phyloP scores from a whole-genome alignment of 2,797 vertebrate species.

The Balearica regulorum region DNA sequence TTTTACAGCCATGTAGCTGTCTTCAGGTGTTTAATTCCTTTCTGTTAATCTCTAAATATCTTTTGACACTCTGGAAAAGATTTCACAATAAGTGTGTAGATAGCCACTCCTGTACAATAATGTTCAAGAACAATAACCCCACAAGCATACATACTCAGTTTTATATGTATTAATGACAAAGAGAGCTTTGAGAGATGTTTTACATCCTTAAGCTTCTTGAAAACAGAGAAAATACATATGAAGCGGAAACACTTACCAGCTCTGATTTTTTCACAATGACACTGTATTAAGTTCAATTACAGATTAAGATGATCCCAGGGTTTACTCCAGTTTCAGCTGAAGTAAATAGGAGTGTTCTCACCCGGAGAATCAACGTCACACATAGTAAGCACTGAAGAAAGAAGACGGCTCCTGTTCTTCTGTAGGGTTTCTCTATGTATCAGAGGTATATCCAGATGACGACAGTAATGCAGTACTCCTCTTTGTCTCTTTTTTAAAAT shows the following conservation, averaged over 20 bases:
- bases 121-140: not conserved
- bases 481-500: not conserved
- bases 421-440: not conserved
- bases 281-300: not conserved
- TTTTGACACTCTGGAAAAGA: not conserved
- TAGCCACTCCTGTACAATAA: not conserved
- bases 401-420: not conserved
- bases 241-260: not conserved
- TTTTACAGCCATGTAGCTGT: not conserved
- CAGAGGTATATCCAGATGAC: not conserved
- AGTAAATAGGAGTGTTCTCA: not conserved
- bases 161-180: not conserved
- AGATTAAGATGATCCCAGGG: not conserved
- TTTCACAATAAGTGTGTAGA: not conserved
- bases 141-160: not conserved
- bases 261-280: not conserved
- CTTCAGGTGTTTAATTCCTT: not conserved
- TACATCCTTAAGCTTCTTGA: not conserved
- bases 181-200: not conserved
- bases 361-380: not conserved
- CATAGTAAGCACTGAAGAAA: not conserved
- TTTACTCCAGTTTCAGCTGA: not conserved
- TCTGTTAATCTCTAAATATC: not conserved
- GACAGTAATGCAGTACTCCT: not conserved
- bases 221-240: not conserved